phyloP scores from a whole-genome alignment of 2,797 vertebrate species.

The Melopsittacus undulatus region DNA sequence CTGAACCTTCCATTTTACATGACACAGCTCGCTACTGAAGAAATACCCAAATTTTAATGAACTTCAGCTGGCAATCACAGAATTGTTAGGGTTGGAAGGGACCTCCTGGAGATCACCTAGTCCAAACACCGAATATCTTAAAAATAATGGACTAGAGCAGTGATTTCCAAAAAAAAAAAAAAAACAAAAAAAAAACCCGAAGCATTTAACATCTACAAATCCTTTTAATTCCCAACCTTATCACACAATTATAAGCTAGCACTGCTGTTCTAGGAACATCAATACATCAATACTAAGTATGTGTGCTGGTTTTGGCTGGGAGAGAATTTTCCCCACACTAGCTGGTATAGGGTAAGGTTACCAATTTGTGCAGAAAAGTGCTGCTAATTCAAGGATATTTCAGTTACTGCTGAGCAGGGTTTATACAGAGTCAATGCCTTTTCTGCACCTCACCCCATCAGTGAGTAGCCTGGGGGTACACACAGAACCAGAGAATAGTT shows the following conservation, averaged over 20 bases:
- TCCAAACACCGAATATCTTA: neutral
- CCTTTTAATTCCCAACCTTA: neutral
- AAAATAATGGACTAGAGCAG: neutral
- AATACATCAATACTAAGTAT: neutral
- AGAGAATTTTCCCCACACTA: neutral
- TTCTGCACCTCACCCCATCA: neutral
- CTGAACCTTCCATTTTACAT: neutral
- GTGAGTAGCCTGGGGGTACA: fast-evolving
- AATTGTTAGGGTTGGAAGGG: neutral
- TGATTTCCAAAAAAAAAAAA: neutral
- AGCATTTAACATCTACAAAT: neutral
- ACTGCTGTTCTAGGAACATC: neutral
- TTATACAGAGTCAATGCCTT: neutral
- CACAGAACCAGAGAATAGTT: no score
- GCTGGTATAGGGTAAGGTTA: neutral
- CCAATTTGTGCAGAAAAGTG: neutral
- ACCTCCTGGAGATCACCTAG: neutral
- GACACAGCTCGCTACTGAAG: neutral
- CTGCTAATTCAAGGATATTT: neutral
- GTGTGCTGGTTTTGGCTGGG: neutral
- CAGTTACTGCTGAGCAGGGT: neutral
- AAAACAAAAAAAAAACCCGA: neutral
- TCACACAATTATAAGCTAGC: neutral
- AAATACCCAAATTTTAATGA: neutral
- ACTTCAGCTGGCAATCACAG: neutral